Base-by-base conservation (phyloP, 2,797 vertebrate species). In the Bothrops alternatus region DNA sequence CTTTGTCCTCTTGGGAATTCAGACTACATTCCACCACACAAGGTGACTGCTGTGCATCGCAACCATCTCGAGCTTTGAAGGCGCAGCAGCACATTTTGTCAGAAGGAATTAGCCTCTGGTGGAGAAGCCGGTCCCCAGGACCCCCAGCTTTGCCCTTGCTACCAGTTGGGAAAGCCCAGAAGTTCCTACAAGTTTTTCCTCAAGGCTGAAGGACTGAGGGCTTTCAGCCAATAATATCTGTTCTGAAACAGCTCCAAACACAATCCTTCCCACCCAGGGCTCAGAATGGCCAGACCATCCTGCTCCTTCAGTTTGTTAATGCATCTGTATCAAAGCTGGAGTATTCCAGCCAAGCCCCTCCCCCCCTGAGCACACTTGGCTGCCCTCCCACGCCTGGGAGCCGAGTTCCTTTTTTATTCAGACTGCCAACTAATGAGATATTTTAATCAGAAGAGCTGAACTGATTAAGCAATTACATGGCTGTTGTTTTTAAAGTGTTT, bases 381-480 rank as follows among this genome's bases (percentile, higher is more conserved):
- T 63, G 78, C 6, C 88, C 50, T 16, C 28, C 63, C 56, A 13
- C 58, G 57, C 85, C n/a, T 58, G 8, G 26, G 89, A 60, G 61
- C 28, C 5, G 42, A 20, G 32, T 60, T n/a, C 13, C 47, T 56
- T 60, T 53, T 86, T 57, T 87, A 53, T 37, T 90, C 25, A 13
- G 28, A 7, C 50, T 60, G 37, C 89, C 61, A 37, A 65, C 25
- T 89, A 78, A 78, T 73, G 73, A 90, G 87, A 73, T 60, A 73
- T 73, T 90, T 90, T 87, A 93, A 88, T 90, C 63, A 37, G 85
- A 56, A 56, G 18, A 37, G 42, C 89, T 93, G 89, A 60, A 50
- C 61, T 87, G 20, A 86, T 65, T 90, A 63, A 60, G 56, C 58
- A 86, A 90, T 86, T 90, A 86, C 78, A 18, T 61, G 28, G 53